phyloP scores from a whole-genome alignment of 2,113 vertebrate genomes.

The Ciconia maguari region DNA sequence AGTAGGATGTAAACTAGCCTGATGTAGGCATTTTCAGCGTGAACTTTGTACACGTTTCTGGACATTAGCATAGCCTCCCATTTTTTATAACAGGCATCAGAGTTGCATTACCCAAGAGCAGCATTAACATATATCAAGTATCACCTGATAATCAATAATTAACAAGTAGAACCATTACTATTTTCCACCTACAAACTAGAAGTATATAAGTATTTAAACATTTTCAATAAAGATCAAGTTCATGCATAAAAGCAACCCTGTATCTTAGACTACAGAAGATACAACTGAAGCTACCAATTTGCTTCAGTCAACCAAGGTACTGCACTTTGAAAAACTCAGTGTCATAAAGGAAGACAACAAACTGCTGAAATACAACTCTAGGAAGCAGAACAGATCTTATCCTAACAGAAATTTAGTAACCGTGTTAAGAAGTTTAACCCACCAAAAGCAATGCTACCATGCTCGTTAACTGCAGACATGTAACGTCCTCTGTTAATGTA shows the following conservation, averaged over 20 bases:
- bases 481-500: background rate
- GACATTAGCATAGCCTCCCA: background rate
- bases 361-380: background rate
- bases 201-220: background rate
- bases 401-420: background rate
- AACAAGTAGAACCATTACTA: background rate
- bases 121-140: background rate
- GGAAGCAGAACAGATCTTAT: background rate
- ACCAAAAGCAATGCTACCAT: background rate
- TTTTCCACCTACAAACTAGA: background rate
- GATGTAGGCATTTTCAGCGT: background rate
- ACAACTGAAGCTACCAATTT: background rate
- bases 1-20: background rate
- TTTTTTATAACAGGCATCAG: background rate
- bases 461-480: background rate
- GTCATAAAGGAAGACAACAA: background rate
- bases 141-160: background rate
- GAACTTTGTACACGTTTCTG: background rate
- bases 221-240: background rate
- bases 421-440: background rate
- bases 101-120: background rate
- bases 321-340: background rate
- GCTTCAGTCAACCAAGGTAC: background rate
- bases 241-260: accelerated
- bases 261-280: background rate